Evolutionary conservation across 2,113 vertebrate genomes (phyloP), one percentile per base, ranked within the genome.

Genomic region (Peucedramus taeniatus): DNA sequence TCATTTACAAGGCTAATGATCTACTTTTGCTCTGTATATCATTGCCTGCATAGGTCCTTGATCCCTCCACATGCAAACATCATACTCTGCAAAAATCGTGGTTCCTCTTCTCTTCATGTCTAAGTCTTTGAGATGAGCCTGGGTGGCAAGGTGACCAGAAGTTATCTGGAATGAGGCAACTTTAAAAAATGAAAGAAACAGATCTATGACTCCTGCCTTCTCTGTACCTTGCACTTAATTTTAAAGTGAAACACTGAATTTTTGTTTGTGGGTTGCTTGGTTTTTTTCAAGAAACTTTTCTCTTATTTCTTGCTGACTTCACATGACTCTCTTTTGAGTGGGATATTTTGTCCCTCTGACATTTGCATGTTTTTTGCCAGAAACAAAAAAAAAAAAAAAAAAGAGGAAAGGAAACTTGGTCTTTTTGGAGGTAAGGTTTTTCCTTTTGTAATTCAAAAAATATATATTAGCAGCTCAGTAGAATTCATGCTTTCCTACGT

Each of bases 291-390:
- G 3, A 89, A 37, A 33, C 6, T n/a, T 70, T 39, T 61, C 39
- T 66, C 69, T 77, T 42, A 54, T 28, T 35, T 69, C 54, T 39
- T 76, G 42, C 45, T 87, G 47, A 83, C 53, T 93, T 83, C 40
- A 68, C 37, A 84, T 65, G 26, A 69, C n/a, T 72, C 24, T 93
- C 33, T 57, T 69, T 49, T 42, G 57, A 84, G 56, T 6, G 1
- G 53, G 56, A 87, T 71, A 50, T 82, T 91, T 91, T 30, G 5
- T 87, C n/a, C 18, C 15, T 82, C 65, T 42, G 13, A 84, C 17
- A 94, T 88, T 87, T 93, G 51, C 72, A 92, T 71, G 31, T 66
- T 72, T 90, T 78, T 30, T 91, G 87, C 74, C 76, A 94, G 94
- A 84, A 94, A 92, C 23, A 65, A 83, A 83, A 42, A 84, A 35